Conservation (phyloP, 2,888 invertebrate species). For the Scaptomyza parva region DNA sequence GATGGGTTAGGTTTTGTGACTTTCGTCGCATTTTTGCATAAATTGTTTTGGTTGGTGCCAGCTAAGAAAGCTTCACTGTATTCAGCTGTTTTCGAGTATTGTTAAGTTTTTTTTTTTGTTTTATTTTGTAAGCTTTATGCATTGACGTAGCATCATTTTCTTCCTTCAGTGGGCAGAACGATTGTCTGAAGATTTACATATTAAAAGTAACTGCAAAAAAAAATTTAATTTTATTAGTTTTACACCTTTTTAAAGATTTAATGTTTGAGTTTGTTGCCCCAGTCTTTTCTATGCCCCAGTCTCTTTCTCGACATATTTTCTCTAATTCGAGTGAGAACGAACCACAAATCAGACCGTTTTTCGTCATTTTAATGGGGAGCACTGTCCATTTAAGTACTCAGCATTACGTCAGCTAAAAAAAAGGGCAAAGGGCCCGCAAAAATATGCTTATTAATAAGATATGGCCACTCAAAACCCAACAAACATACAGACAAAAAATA, state of each 20-base stretch:
- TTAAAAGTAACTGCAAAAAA: conserved; percentile 50
- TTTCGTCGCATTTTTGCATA: conserved; percentile 77
- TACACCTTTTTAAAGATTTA: conserved; percentile 13
- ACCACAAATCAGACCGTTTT: conserved; percentile 11
- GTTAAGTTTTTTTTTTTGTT: conserved; percentile 31
- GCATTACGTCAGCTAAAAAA: conserved; percentile 48
- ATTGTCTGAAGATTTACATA: conserved; percentile 36
- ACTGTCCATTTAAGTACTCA: conserved; percentile 52
- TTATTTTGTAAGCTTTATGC: conserved; percentile 26
- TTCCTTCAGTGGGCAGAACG: conserved; percentile 27
- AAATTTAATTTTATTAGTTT: conserved; percentile 39
- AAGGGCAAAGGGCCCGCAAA: conserved; percentile 24
- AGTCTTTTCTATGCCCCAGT: conserved; percentile 76
- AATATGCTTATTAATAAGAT: conserved; percentile 27
- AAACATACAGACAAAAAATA: conserved; percentile 6
- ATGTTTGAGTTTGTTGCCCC: conserved; percentile 63
- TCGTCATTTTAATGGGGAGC: conserved; percentile 39
- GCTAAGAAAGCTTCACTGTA: conserved; percentile 32
- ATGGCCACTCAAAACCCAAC: conserved; percentile 1
- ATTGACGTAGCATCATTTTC: conserved; percentile 55
- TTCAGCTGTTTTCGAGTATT: conserved; percentile 26
- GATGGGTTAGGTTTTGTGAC: conserved; percentile 58
- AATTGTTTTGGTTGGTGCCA: conserved; percentile 38
- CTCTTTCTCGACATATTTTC: conserved; percentile 22
- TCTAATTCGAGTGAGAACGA: conserved; percentile 36